A percentile compares a stretch with the other conserved stretches of the same genome.
phyloP scores from a whole-genome alignment of 2,797 vertebrate genomes.

The Trichosurus vulpecula region DNA sequence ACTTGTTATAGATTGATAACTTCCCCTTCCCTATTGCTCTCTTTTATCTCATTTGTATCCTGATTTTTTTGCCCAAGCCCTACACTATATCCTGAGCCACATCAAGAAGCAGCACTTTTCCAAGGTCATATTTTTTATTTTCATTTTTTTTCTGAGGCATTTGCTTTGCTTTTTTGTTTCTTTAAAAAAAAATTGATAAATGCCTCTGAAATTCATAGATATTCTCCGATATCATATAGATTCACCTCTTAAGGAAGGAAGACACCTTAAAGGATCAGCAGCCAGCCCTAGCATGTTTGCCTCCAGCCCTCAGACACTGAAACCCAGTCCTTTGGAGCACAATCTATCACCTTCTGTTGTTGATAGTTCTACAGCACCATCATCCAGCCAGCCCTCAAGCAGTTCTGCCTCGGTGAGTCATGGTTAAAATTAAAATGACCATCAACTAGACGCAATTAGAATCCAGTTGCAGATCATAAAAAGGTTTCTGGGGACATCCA shows the following conservation, averaged over 20 bases:
- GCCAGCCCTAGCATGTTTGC: constrained; percentile 29
- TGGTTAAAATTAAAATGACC: neutral
- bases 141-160: neutral
- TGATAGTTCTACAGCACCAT: constrained; percentile 18
- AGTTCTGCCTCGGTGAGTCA: constrained; percentile 50
- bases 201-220: neutral
- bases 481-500: neutral
- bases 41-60: too few species aligned
- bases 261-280: constrained; percentile 34
- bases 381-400: constrained; percentile 23
- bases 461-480: neutral
- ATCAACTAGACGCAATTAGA: neutral
- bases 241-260: constrained; percentile 39
- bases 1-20: too few species aligned
- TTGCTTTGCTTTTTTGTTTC: neutral
- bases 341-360: neutral
- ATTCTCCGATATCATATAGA: constrained; percentile 18
- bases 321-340: constrained; percentile 27
- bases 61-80: too few species aligned
- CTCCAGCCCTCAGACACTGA: constrained; percentile 30
- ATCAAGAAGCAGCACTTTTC: too few species aligned
- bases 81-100: too few species aligned
- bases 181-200: neutral
- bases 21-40: too few species aligned
- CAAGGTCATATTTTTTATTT: too few species aligned